Evolutionary conservation across 2,888 invertebrate species (phyloP), one percentile per base, ranked within the genome.

Genomic region (Clistopyga incitator): DNA sequence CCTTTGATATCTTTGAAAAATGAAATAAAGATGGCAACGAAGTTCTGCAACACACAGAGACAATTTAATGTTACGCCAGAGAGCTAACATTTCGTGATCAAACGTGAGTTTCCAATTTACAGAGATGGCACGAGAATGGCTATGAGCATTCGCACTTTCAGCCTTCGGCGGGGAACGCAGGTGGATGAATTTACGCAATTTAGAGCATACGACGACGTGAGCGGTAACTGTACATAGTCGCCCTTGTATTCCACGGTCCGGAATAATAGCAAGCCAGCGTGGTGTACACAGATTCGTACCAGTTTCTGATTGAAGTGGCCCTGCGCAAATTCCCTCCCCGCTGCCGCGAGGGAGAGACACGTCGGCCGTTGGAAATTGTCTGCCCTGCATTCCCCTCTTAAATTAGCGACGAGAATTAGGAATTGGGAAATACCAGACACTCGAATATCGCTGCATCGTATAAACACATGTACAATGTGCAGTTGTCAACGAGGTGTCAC

Each of bases 111-210:
- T 82, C 65, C 61, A 78, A 82, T 76, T 82, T 79, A 50, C 64
- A 56, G 78, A 64, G 23, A 54, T 23, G 56, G 72, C 72, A 13
- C 47, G 70, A 79, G 70, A 65, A 75, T 42, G 64, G 78, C 56
- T 50, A 45, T 38, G 72, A 75, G 71, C 38, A 78, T 82, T 82
- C 45, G 67, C 67, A 75, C 82, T 82, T 75, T 65, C 75, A 75
- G 75, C 78, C 82, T 67, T 70, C 70, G 75, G 65, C 78, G 78
- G 20, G 65, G 50, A 75, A 79, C 71, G 78, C 78, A 78, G 82
- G 56, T 78, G 78, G 82, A 78, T 78, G 64, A 75, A 82, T 82
- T 64, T 82, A 79, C 78, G 78, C 71, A 82, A 76, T 78, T 82
- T 65, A 56, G 78, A 78, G 78, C 56, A 56, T 76, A 78, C 65